Conservation (phyloP, 2,888 invertebrate genomes). For the Nowickia ferox region DNA sequence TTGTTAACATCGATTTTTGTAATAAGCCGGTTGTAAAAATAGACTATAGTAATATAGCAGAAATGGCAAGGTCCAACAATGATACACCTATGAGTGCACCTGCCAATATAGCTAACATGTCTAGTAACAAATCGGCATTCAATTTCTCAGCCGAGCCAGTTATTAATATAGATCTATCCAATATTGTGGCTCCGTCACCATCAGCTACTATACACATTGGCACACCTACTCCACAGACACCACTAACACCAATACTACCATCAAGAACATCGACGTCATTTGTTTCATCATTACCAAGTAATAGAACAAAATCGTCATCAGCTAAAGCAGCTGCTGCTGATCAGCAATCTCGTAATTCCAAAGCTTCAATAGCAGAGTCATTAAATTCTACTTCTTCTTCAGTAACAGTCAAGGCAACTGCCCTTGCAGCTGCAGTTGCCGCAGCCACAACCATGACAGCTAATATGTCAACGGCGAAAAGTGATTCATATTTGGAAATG, state of each 20-base stretch:
- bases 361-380: conserved; percentile 71
- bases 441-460: conserved; percentile 55
- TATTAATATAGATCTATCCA: conserved; percentile 82
- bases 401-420: conserved; percentile 73
- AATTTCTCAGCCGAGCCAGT: conserved; percentile 79
- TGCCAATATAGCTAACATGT: conserved; percentile 63
- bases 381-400: conserved; percentile 70
- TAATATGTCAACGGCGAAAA: conserved; percentile 72
- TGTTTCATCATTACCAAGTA: conserved; percentile 51
- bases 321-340: conserved; percentile 40
- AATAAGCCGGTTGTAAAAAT: conserved; percentile 83
- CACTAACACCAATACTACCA: conserved; percentile 39
- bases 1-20: conserved; percentile 80
- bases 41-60: conserved; percentile 82
- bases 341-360: conserved; percentile 72
- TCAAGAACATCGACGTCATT: conserved; percentile 38
- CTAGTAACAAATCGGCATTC: conserved; percentile 70
- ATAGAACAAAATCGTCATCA: conserved; percentile 54
- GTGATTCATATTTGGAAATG: conserved; percentile 80
- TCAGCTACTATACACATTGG: conserved; percentile 75
- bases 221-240: conserved; percentile 25
- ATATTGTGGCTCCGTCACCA: conserved; percentile 76
- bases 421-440: conserved; percentile 74
- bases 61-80: conserved; percentile 58
- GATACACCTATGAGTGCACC: conserved; percentile 72